Percentiles rank a stretch among this genome's conserved stretches.
phyloP scores from a whole-genome alignment of 2,888 invertebrate species.

The Eueremaeus valkanovi region DNA sequence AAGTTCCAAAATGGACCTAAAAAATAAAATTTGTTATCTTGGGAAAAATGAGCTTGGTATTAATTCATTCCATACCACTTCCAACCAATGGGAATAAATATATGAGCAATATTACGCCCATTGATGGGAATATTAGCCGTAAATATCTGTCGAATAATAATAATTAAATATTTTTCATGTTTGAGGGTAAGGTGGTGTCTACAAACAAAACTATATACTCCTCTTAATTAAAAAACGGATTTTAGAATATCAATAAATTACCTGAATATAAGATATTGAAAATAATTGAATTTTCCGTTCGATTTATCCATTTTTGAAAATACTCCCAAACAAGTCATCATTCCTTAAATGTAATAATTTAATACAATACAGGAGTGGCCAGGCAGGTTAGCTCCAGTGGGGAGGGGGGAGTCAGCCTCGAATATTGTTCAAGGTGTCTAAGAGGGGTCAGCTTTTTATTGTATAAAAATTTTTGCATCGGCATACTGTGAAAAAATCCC shows the following conservation, averaged over 20 bases:
- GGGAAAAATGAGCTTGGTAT: background rate
- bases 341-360: no score
- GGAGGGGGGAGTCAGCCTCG: no score
- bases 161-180: no score
- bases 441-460: no score
- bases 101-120: background rate
- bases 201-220: no score
- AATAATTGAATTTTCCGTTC: background rate
- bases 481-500: no score
- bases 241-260: background rate
- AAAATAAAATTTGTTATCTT: background rate
- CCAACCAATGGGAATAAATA: background rate
- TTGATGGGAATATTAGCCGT: background rate
- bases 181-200: no score
- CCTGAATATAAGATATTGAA: background rate
- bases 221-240: no score
- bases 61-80: background rate
- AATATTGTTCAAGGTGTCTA: no score
- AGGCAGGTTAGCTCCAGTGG: no score
- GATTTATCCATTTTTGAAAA: background rate
- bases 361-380: no score
- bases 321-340: slow-evolving; percentile 11
- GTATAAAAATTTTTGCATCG: no score
- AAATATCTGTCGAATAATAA: slow-evolving; percentile 9
- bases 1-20: background rate